Percentiles rank a stretch among this genome's conserved stretches.
Conservation (phyloP, 2,797 vertebrate species). For the Muscicapa striata region DNA sequence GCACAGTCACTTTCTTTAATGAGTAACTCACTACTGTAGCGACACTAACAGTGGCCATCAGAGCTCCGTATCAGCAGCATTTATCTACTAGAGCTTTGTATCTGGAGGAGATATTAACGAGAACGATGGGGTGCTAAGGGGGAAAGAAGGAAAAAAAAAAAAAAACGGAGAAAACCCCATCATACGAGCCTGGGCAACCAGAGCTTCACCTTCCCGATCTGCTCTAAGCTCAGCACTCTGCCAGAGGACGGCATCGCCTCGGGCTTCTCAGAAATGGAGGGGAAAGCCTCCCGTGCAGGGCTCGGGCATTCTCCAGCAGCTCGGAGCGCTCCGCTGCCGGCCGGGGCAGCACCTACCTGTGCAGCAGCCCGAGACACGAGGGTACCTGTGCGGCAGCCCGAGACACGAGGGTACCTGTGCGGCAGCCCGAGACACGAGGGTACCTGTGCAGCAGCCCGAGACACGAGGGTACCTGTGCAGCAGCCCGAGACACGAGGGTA, state of each 20-base stretch:
- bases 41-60: neutral
- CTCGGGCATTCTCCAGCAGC: too few relatives aligned
- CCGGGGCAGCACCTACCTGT: neutral
- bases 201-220: accelerated
- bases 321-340: too few relatives aligned
- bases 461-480: too few relatives aligned
- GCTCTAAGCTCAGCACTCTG: accelerated
- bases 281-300: too few relatives aligned
- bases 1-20: neutral
- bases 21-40: neutral
- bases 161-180: accelerated
- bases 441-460: neutral
- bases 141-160: accelerated
- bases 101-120: neutral
- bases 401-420: too few relatives aligned
- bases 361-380: neutral
- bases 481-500: neutral
- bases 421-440: too few relatives aligned
- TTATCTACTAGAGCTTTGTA: neutral
- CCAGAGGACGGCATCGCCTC: neutral
- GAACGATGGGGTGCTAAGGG: neutral
- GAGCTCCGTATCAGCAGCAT: accelerated
- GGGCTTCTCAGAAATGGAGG: too few relatives aligned
- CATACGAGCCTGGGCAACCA: accelerated
- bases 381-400: too few relatives aligned